Base-by-base conservation (phyloP, 92 coral and sea anemone genomes). In the Zoanthus gigantus region DNA sequence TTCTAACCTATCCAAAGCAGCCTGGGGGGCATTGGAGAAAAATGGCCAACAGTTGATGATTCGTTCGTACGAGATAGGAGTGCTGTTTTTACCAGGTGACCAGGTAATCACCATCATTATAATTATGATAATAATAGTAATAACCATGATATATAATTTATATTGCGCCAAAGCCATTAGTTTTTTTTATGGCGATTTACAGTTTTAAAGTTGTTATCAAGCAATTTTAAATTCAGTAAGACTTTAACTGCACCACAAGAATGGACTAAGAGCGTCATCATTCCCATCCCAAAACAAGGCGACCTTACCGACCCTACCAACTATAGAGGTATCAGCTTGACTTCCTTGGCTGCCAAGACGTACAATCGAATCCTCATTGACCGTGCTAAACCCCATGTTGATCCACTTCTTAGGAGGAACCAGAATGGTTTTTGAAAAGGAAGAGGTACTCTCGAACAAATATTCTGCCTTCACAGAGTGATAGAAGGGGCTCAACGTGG, bases 1-100 rank as follows among this genome's bases (percentile, higher is more conserved):
- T 73, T 94, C 97, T 32, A 97, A 97, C 84, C 91, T 97, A 32
- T 97, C 99, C 9, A 97, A 97, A 86, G 99, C 99, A 32, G 99
- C 99, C 68, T 95, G 99, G 99, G 99, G 99, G 17, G 94, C 90
- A 8, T 65, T 94, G 84, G 99, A 97, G 92, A 97, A 97, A 90
- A 95, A 90, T 46, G 96, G 96, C 7, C 91, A 91, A 23, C 99
- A 97, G 89, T 85, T 97, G 15, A 97, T 94, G 98, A 97, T 97
- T 45, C 95, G 99, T 29, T 97, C 99, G 0, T 97, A 95, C 67
- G 99, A 97, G 94, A 97, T 97, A 50, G 99, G 99, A 0, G 98
- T 97, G n/a, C 89, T 97, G 29, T 97, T 97, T 69, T 88, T 97
- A 15, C 98, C 99, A 0, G 83, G 90, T 47, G 97, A 97, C 68